Conservation (phyloP, 2,113 vertebrate species). For the Talpa occidentalis region DNA sequence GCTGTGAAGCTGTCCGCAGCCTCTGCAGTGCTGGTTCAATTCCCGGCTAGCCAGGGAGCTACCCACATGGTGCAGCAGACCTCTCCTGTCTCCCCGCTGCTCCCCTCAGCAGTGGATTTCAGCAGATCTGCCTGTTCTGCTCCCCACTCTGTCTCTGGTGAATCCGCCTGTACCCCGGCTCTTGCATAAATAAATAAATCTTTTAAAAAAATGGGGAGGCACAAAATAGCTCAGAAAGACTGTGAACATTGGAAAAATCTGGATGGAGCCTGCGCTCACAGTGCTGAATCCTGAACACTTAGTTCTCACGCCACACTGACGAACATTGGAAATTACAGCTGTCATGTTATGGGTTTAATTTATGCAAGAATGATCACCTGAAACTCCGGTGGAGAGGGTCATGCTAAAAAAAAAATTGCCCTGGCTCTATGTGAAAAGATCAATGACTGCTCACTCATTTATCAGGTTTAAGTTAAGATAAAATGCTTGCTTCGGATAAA, state of each 20-base stretch:
- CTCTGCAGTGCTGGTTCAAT: too few relatives aligned
- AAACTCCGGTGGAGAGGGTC: too few relatives aligned
- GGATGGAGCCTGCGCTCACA: not conserved
- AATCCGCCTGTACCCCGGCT: too few relatives aligned
- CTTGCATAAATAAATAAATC: too few relatives aligned
- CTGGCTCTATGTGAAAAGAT: not conserved
- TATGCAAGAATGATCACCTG: not conserved
- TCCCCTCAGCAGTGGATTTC: too few relatives aligned
- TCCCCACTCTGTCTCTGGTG: too few relatives aligned
- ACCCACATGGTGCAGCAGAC: too few relatives aligned
- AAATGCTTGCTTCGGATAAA: not conserved
- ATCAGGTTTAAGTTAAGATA: not conserved
- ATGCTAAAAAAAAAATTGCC: not conserved
- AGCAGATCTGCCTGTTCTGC: too few relatives aligned
- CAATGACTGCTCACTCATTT: not conserved
- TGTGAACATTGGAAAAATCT: not conserved
- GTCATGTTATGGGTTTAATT: not conserved
- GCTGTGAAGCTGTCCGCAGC: too few relatives aligned
- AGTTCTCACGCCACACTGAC: not conserved
- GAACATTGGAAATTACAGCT: not conserved
- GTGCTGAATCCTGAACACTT: fast-evolving
- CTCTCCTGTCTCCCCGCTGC: too few relatives aligned
- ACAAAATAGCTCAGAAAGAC: not conserved
- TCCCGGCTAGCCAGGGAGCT: too few relatives aligned
- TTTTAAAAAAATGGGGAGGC: not conserved